A percentile compares a stretch with the other conserved stretches of the same genome.
Conservation (phyloP, 2,888 invertebrate species). For the Synanthedon formicaeformis region DNA sequence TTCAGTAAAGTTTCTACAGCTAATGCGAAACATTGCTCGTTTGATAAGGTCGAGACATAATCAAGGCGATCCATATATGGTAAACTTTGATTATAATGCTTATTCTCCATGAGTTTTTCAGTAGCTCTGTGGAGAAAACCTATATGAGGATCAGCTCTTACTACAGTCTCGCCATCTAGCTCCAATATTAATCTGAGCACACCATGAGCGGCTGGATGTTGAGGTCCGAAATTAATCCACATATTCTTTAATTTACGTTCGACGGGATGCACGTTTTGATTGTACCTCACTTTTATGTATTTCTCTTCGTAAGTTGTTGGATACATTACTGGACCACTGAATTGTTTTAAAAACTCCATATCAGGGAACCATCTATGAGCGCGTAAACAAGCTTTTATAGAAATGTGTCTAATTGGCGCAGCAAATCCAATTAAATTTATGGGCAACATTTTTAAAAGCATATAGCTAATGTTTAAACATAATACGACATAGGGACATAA, state of each 20-base stretch:
- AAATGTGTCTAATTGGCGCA: slow-evolving; percentile 11
- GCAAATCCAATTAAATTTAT: too few species aligned
- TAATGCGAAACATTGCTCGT: slow-evolving; percentile 82
- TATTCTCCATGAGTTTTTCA: slow-evolving; percentile 90
- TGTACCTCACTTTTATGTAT: slow-evolving; percentile 41
- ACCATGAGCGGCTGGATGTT: slow-evolving; percentile 93
- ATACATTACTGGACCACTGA: slow-evolving; percentile 69
- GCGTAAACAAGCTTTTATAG: slow-evolving; percentile 16
- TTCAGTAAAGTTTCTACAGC: slow-evolving; percentile 88
- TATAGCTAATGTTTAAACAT: too few species aligned
- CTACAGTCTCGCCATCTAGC: slow-evolving; percentile 85
- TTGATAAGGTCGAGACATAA: slow-evolving; percentile 86
- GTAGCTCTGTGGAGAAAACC: slow-evolving; percentile 90
- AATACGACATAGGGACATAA: too few species aligned
- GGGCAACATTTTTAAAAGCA: too few species aligned
- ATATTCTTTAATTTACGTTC: slow-evolving; percentile 75
- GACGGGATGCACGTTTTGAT: slow-evolving; percentile 38
- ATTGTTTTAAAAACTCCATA: slow-evolving; percentile 67
- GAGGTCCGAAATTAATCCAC: slow-evolving; percentile 87
- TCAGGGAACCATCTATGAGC: slow-evolving; percentile 75
- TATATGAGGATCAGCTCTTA: slow-evolving; percentile 85
- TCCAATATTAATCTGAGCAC: slow-evolving; percentile 84
- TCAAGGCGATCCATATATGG: slow-evolving; percentile 91
- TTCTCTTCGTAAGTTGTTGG: slow-evolving; percentile 54
- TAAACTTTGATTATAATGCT: slow-evolving; percentile 85